Evolutionary conservation across 1,140 invertebrate species (phyloP), one percentile per base, ranked within the genome.

Genomic region (Samia ricini): DNA sequence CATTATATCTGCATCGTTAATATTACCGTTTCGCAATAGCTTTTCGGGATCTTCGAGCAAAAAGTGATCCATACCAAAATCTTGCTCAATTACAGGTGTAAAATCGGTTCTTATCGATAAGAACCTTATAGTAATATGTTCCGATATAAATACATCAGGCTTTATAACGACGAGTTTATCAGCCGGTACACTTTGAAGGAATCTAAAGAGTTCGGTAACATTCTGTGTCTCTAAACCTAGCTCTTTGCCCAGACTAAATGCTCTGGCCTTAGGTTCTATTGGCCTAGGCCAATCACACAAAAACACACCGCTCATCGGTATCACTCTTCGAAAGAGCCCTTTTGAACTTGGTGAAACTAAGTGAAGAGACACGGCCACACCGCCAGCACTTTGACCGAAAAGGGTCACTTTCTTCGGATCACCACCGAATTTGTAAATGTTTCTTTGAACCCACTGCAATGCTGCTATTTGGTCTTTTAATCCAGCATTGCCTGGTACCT

Each of bases 371-470:
- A 59, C 56, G 0, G 73, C 69, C 0, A 92, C 91, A n/a, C 89
- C 93, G 4, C 95, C 95, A 2, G 94, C 92, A 56, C 91, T 92
- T 65, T 95, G 93, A 8, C 96, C 96, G 69, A 96, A 94, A n/a
- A 97, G 79, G 0, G 96, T 97, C 0, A 97, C 92, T 66, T 92
- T 92, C 1, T 93, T 76, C 0, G 93, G 92, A 82, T 95, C 93
- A 0, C 96, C 96, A 18, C 95, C 95, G 77, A 97, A 97, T 12
- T 62, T 63, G 0, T 42, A 66, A 18, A 88, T 85, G 63, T 88
- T 85, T 18, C 65, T 57, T 20, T 79, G 66, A 1, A 86, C 74
- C 82, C 83, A 88, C 56, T 65, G 68, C 21, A 87, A 69, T 2
- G 81, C 84, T 7, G 75, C 68, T 5, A 86, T 72, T 86, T 85